A percentile compares a stretch with the other conserved stretches of the same genome.
Conservation (phyloP, 2,113 vertebrate genomes). For the Cavia porcellus region DNA sequence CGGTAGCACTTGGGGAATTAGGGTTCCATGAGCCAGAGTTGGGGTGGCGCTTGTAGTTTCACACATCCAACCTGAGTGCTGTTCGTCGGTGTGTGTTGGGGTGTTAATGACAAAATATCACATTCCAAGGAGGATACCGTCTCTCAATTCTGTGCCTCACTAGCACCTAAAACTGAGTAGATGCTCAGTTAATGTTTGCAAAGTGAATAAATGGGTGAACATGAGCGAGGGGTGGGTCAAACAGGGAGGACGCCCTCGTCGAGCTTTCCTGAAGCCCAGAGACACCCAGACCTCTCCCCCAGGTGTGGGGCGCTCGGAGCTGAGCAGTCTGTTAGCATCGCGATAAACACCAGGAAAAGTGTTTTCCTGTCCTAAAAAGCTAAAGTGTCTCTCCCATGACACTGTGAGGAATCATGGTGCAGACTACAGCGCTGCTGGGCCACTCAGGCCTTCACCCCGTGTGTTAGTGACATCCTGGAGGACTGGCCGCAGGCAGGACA, state of each 20-base stretch:
- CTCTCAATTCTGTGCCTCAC: not conserved
- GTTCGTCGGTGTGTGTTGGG: not conserved
- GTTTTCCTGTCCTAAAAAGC: slow-evolving; percentile 13
- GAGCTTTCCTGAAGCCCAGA: not conserved
- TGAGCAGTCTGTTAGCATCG: not conserved
- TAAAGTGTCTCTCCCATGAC: not conserved
- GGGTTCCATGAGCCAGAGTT: not conserved
- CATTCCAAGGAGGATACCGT: not conserved
- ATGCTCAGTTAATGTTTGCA: slow-evolving; percentile 37
- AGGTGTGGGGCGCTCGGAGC: not conserved
- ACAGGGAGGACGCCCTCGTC: not conserved
- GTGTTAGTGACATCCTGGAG: not conserved
- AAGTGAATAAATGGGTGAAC: not conserved
- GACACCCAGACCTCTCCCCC: slow-evolving; percentile 16
- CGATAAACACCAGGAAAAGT: slow-evolving; percentile 9
- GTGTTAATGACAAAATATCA: slow-evolving; percentile 4
- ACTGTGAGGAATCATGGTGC: not conserved
- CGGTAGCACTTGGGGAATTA: not conserved
- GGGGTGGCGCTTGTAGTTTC: not conserved
- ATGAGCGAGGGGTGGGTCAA: not conserved
- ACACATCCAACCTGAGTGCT: not conserved
- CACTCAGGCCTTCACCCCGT: not conserved
- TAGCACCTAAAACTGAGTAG: not conserved
- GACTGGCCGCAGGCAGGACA: not conserved
- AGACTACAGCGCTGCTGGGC: not conserved